These are phyloP conservation scores for Phengaris alcon DNA, from an alignment of 2,888 invertebrate species.

Conservation along the genomic window DNA sequence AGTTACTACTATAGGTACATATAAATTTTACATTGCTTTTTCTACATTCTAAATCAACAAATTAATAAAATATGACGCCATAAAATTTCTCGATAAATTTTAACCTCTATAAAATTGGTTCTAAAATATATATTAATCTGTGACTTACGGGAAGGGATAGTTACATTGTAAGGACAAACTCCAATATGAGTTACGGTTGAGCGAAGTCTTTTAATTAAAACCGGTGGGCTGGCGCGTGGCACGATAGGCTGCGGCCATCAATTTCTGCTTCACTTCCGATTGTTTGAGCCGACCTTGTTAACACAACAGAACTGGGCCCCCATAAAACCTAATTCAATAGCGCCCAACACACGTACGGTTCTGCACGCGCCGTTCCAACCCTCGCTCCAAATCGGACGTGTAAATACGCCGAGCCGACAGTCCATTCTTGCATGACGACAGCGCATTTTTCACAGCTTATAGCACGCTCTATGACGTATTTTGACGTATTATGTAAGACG, in stretches of 20 bases:
- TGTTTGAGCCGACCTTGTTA: slow-evolving; percentile 65
- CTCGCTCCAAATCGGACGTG: no score
- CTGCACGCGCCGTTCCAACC: no score
- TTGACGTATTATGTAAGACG: no score
- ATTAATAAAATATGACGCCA: neutral
- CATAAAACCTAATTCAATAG: slow-evolving; percentile 30
- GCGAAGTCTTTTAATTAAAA: slow-evolving; percentile 75
- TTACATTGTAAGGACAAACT: slow-evolving; percentile 54
- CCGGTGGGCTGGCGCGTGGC: slow-evolving; percentile 40
- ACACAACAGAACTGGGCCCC: slow-evolving; percentile 36
- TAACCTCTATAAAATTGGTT: neutral
- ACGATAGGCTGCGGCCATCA: slow-evolving; percentile 52
- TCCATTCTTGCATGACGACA: no score
- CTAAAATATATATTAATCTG: slow-evolving; percentile 15
- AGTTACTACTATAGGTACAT: neutral
- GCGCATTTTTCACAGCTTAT: no score
- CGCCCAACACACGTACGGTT: no score
- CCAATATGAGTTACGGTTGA: slow-evolving; percentile 69
- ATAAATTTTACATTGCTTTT: neutral
- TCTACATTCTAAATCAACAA: neutral
- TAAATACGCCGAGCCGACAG: no score
- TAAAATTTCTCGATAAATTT: neutral
- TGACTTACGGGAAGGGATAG: slow-evolving; percentile 43
- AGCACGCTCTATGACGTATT: no score
- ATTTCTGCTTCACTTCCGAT: slow-evolving; percentile 68